Percentiles rank a stretch among this genome's conserved stretches.
Conservation (phyloP, 2,113 vertebrate species). For the Ictalurus punctatus region DNA sequence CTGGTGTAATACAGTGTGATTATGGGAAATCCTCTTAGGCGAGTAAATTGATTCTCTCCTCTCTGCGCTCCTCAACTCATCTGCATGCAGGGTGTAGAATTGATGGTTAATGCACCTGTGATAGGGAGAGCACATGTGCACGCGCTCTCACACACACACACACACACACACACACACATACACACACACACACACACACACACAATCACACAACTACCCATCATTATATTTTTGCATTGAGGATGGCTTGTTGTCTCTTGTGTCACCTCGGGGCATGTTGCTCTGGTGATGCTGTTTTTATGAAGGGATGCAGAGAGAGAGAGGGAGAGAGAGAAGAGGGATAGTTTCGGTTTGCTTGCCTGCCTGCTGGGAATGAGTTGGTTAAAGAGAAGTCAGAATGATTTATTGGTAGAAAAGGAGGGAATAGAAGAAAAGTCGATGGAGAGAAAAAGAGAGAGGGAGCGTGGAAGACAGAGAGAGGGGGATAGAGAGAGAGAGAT, state of each 20-base stretch:
- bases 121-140: background rate
- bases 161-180: background rate
- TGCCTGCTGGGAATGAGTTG: constrained; percentile 80
- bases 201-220: constrained; percentile 11
- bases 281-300: constrained; percentile 54
- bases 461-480: constrained; percentile 62
- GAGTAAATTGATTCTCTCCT: constrained; percentile 52
- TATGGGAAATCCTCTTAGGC: constrained; percentile 57
- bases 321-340: constrained; percentile 58
- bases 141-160: background rate
- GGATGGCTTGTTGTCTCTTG: constrained; percentile 46
- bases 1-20: constrained; percentile 57
- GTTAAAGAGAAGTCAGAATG: constrained; percentile 80
- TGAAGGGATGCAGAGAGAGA: constrained; percentile 42
- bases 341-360: constrained; percentile 73
- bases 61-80: constrained; percentile 22
- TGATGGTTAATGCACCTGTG: constrained; percentile 36
- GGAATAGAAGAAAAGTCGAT: constrained; percentile 67
- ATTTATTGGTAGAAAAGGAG: constrained; percentile 79
- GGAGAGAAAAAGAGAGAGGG: constrained; percentile 57
- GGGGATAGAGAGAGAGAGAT: constrained; percentile 67
- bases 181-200: constrained; percentile 36
- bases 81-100: constrained; percentile 25
- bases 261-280: constrained; percentile 55
- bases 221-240: constrained; percentile 44